These are phyloP conservation scores for Macaria liturata DNA, from an alignment of 2,888 invertebrate genomes.

Conservation along the genomic window DNA sequence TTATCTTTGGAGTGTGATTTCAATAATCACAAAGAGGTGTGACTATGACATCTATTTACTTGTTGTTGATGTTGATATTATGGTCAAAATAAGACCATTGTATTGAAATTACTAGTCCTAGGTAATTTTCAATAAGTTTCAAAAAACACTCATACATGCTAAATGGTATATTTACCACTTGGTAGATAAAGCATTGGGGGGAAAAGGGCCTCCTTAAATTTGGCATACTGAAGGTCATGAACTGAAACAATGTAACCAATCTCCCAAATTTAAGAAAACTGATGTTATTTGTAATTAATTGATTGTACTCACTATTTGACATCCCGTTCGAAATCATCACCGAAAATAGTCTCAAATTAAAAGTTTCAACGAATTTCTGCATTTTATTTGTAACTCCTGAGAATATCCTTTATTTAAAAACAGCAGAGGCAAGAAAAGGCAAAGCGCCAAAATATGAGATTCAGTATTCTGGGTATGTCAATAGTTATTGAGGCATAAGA, in stretches of 20 bases:
- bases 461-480: no score
- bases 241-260: no score
- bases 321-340: constrained; percentile 50
- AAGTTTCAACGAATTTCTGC: constrained; percentile 59
- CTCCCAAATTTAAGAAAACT: not conserved
- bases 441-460: no score
- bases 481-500: no score
- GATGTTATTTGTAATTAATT: not conserved
- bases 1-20: constrained; percentile 28
- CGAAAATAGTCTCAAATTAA: constrained; percentile 74
- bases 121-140: no score
- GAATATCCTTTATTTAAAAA: no score
- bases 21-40: not conserved
- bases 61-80: constrained; percentile 12
- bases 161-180: no score
- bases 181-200: no score
- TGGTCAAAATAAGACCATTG: constrained; percentile 8
- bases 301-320: constrained; percentile 33
- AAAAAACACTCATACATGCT: no score
- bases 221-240: no score
- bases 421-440: no score
- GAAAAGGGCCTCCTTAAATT: no score
- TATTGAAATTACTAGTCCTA: constrained; percentile 4
- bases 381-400: constrained; percentile 45
- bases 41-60: constrained; percentile 1